Evolutionary conservation across 2,797 vertebrate species (phyloP), one percentile per base, ranked within the genome.

Genomic region (Muscicapa comitata): DNA sequence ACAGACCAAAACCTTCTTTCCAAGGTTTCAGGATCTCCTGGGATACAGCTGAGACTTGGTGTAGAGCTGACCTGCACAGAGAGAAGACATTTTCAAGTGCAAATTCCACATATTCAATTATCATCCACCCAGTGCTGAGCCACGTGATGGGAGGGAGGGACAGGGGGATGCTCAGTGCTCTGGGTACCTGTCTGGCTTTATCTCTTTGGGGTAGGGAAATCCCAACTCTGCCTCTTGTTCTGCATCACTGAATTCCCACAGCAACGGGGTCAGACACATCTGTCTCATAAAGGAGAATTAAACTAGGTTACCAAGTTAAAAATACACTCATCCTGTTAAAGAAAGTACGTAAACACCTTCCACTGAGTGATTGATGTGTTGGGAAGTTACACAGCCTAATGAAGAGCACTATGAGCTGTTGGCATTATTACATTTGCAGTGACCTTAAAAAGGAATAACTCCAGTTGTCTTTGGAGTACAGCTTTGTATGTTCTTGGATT

Each of bases 401-500:
- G 95, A 94, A 94, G 94, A 93, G 85, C 14, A 1, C 76, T 81
- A 21, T 84, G 94, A 91, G 82, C 90, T 94, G 55, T 42, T 88
- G 91, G 89, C 93, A 94, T 94, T 93, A 94, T 95, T 93, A 75
- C 70, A 82, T 95, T 94, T 96, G 73, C 93, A 82, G 91, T 90
- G 87, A 96, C 95, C 87, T 96, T 94, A 96, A 76, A 76, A 93
- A 85, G 86, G 73, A 94, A 76, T 63, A 88, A 58, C 86, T 92
- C 13, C 40, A 26, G 79, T 65, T 59, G 48, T 87, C 91, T 89
- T 86, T 35, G n/a, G 95, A 88, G 89, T 50, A 55, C 51, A 31
- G 68, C 2, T 1, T 26, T 95, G 93, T 95, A 28, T 95, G 78
- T 73, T 96, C 89, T 88, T 91, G 92, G 94, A 90, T 96, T 95